A percentile compares a stretch with the other conserved stretches of the same genome.
phyloP scores from a whole-genome alignment of 2,797 vertebrate species.

The Hyperoplus immaculatus region DNA sequence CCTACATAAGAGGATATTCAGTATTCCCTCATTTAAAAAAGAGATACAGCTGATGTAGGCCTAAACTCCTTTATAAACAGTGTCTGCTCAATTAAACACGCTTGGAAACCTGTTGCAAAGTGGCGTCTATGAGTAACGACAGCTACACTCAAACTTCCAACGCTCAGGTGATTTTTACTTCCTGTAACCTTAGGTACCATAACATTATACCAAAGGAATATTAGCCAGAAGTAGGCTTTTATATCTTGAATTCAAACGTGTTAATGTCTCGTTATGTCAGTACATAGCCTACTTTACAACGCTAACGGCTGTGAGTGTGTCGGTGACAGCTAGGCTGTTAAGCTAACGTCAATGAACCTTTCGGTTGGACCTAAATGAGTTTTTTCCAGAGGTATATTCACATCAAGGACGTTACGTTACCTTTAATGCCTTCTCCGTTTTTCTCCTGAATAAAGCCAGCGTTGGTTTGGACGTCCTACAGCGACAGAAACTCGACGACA shows the following conservation, averaged over 20 bases:
- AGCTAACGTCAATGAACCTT: conserved; percentile 47
- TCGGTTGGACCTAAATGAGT: conserved; percentile 34
- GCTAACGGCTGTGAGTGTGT: not conserved
- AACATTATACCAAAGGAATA: not conserved
- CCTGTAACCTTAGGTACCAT: conserved; percentile 47
- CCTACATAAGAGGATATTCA: not conserved
- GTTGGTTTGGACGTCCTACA: conserved; percentile 45
- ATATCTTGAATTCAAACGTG: not conserved
- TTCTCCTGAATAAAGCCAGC: conserved; percentile 74
- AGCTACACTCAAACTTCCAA: conserved; percentile 38
- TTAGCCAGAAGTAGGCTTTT: not conserved
- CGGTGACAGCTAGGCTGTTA: conserved; percentile 34
- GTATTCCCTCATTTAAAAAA: not conserved
- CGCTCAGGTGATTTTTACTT: conserved; percentile 39
- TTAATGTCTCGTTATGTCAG: not conserved
- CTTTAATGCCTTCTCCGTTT: conserved; percentile 77
- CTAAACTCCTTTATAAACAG: not conserved
- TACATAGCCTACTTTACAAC: not conserved
- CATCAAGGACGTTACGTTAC: conserved; percentile 57
- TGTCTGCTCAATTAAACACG: not conserved
- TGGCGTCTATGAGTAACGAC: conserved; percentile 12
- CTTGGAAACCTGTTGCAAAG: conserved; percentile 55
- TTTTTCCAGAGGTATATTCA: conserved; percentile 31
- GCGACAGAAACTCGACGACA: conserved; percentile 34
- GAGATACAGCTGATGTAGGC: not conserved